Evolutionary conservation across 2,797 vertebrate species (phyloP), one percentile per base, ranked within the genome.

Genomic region (Danionella dracula): DNA sequence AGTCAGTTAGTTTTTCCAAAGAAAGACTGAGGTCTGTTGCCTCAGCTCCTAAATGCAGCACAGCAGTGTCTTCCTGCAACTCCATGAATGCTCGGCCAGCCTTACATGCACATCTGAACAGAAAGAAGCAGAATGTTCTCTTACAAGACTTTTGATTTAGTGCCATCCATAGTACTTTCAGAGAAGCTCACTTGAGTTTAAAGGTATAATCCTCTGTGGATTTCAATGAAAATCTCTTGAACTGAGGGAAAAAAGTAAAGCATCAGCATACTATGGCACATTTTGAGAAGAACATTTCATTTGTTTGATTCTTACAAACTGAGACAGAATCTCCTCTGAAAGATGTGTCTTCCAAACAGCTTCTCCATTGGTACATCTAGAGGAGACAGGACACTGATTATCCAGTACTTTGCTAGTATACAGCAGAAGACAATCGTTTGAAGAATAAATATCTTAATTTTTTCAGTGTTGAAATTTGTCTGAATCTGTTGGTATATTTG

Each of bases 361-460:
- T 29, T 75, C 75, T 2, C 78, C 85, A 70, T 90, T 83, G 16
- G 86, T 90, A 59, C 88, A 29, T 66, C 87, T 90, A 4, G n/a
- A 51, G 35, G 64, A 29, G 37, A 53, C 15, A 50, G 31, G 13
- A 31, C 32, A 31, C 34, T 5, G 12, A 12, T 1, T 13, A 27
- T 27, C 6, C 23, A 27, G 3, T 27, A 27, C 3, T n/a, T 15
- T 41, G 15, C 13, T 27, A 23, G 15, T 34, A 19, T 35, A 19
- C 9, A 3, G 8, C 10, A 10, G 10, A 8, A 35, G 6, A 27
- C 23, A 3, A 27, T n/a, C n/a, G n/a, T n/a, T n/a, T n/a, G n/a
- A n/a, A n/a, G n/a, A n/a, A n/a, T n/a, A n/a, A n/a, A n/a, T n/a
- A n/a, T n/a, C n/a, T n/a, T n/a, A n/a, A n/a, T n/a, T n/a, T n/a